phyloP scores from a whole-genome alignment of 2,797 vertebrate genomes.

The Florisuga fusca region DNA sequence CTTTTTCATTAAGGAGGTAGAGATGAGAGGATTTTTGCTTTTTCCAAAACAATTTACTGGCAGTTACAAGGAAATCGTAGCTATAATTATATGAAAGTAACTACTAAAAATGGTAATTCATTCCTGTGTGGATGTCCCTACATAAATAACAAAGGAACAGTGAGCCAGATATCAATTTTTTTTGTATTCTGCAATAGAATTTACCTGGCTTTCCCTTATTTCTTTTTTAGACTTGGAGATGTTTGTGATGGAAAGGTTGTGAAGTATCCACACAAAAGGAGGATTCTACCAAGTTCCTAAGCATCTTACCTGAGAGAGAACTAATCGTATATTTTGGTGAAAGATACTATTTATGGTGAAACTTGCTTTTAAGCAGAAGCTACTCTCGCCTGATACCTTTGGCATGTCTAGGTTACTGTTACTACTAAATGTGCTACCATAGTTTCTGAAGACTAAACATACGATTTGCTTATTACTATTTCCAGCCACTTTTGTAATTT shows the following conservation, averaged over 20 bases:
- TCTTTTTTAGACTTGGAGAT: background rate
- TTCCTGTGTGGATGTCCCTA: background rate
- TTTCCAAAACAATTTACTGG: background rate
- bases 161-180: background rate
- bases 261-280: background rate
- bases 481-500: conserved; percentile 13
- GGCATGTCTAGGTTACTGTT: accelerated
- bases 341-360: background rate
- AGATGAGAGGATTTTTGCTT: background rate
- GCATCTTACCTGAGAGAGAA: background rate
- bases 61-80: background rate
- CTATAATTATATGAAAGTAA: background rate
- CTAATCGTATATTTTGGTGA: background rate
- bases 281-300: background rate
- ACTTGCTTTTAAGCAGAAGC: background rate
- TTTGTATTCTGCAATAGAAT: background rate
- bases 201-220: background rate
- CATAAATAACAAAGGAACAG: background rate
- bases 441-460: background rate
- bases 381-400: background rate
- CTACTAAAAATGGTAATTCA: background rate
- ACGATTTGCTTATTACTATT: background rate
- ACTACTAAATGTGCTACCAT: background rate
- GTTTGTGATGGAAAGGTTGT: background rate
- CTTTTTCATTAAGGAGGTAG: background rate